Evolutionary conservation across 2,797 vertebrate species (phyloP).

Genomic region (Bucorvus abyssinicus): DNA sequence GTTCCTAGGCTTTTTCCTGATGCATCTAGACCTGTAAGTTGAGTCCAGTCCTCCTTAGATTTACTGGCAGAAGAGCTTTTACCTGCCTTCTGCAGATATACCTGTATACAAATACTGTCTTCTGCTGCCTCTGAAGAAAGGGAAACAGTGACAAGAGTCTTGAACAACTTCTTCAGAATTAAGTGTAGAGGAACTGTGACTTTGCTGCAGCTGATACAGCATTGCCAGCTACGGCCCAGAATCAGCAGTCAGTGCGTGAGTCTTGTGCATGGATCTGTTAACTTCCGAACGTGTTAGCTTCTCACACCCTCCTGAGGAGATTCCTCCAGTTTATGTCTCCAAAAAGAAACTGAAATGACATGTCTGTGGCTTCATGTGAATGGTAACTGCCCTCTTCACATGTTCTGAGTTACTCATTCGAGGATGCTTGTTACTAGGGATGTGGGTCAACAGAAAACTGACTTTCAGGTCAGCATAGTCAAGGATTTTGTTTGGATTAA

Average conservation of each 20-base stretch:
- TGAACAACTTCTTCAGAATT: not conserved
- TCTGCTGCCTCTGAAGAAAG: not conserved
- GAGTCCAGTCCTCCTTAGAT: not conserved
- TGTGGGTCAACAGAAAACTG: not conserved
- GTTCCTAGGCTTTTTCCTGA: not conserved
- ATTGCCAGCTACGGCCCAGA: not conserved
- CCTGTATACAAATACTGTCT: not conserved
- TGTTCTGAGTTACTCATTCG: not conserved
- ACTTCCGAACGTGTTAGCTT: not conserved
- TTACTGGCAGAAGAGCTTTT: not conserved
- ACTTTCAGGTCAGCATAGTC: not conserved
- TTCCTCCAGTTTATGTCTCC: not conserved
- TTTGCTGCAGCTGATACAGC: not conserved
- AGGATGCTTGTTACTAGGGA: not conserved
- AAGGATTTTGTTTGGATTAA: constrained; percentile 28
- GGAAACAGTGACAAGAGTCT: not conserved
- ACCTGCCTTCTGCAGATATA: not conserved
- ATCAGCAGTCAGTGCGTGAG: not conserved
- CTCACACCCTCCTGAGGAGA: not conserved
- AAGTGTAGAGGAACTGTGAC: not conserved
- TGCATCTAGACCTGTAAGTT: not conserved
- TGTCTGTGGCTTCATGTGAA: not conserved
- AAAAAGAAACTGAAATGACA: not conserved
- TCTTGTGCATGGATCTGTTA: not conserved
- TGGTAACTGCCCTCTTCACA: not conserved